Evolutionary conservation across 2,113 vertebrate genomes (phyloP).

Genomic region (Xenopus borealis): DNA sequence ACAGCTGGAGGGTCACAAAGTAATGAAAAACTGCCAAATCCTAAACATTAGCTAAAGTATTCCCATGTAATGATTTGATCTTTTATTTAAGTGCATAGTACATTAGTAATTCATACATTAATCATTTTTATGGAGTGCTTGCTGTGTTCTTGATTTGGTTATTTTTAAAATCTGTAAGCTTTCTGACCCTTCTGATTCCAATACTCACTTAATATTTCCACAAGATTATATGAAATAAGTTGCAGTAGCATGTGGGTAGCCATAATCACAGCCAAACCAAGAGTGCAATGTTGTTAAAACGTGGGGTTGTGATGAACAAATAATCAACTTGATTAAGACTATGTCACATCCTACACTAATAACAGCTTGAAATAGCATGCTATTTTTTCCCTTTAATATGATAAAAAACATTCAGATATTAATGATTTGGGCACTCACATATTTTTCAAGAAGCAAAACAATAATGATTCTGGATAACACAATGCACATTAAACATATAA

Average conservation of each 20-base stretch:
- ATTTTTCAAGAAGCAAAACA: not conserved
- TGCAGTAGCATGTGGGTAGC: conserved; percentile 17
- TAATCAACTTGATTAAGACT: conserved; percentile 40
- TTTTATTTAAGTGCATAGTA: no score
- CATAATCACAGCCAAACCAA: conserved; percentile 4
- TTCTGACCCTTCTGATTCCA: not conserved
- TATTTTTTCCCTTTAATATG: conserved; percentile 14
- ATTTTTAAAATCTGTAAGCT: conserved; percentile 9
- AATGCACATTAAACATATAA: no score
- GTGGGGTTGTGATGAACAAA: conserved; percentile 28
- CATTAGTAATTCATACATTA: no score
- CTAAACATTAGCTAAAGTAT: no score
- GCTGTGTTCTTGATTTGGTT: not conserved
- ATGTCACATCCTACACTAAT: conserved; percentile 34
- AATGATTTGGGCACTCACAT: not conserved
- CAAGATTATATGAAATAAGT: conserved; percentile 16
- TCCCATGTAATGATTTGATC: no score
- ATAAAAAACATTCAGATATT: conserved; percentile 15
- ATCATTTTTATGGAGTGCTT: not conserved
- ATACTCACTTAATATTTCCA: conserved; percentile 10
- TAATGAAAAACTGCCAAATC: no score
- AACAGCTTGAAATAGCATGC: conserved; percentile 12
- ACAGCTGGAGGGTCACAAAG: no score
- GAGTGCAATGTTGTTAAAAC: conserved; percentile 2
- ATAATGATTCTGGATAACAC: no score